These are phyloP conservation scores for Gymnodraco acuticeps DNA, from an alignment of 2,797 vertebrate species.

Conservation along the genomic window DNA sequence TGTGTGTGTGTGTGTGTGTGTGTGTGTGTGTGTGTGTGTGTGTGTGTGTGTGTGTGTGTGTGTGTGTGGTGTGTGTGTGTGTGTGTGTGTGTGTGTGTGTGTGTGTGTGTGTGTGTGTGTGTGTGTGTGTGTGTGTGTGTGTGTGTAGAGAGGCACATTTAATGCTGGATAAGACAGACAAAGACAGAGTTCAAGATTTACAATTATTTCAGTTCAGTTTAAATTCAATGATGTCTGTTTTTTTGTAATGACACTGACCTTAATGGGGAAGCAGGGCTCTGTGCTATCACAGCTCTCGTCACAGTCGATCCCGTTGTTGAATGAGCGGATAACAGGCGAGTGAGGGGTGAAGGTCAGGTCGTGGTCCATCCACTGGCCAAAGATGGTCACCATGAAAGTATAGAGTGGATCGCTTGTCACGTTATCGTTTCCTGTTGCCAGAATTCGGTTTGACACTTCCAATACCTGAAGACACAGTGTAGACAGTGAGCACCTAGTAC, in stretches of 20 bases:
- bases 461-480: slow-evolving; percentile 82
- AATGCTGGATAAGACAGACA: too few relatives aligned
- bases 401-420: slow-evolving; percentile 77
- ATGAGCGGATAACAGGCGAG: slow-evolving; percentile 78
- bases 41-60: neutral
- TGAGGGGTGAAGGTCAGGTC: slow-evolving; percentile 88
- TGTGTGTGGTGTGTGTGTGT: neutral
- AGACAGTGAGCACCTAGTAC: neutral
- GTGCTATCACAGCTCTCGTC: slow-evolving; percentile 75
- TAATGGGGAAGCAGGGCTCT: slow-evolving; percentile 88
- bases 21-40: neutral
- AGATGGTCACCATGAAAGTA: slow-evolving; percentile 87
- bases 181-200: too few relatives aligned
- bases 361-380: slow-evolving; percentile 89
- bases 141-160: too few relatives aligned
- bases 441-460: slow-evolving; percentile 88
- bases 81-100: neutral
- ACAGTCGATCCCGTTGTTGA: slow-evolving; percentile 76
- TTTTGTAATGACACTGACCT: slow-evolving; percentile 66
- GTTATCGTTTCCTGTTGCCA: slow-evolving; percentile 68
- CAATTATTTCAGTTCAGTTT: too few relatives aligned
- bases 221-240: neutral
- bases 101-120: neutral
- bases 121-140: too few relatives aligned
- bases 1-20: slow-evolving; percentile 4